A percentile compares a stretch with the other conserved stretches of the same genome.
Conservation (phyloP, 2,888 invertebrate genomes). For the Rhamnusium bicolor region DNA sequence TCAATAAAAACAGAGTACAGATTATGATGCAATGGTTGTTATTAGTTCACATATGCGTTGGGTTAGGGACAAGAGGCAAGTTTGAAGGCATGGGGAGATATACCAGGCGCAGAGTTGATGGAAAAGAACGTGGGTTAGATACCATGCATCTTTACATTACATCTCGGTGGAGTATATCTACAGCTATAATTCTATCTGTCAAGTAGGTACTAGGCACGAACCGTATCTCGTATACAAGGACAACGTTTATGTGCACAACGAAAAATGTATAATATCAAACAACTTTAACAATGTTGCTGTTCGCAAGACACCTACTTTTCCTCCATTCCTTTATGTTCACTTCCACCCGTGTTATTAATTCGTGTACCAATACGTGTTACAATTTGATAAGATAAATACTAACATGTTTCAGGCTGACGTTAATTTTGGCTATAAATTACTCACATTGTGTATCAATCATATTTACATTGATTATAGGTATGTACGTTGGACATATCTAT, state of each 20-base stretch:
- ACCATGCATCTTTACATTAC: constrained; percentile 69
- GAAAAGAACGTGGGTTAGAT: constrained; percentile 70
- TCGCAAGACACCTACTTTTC: constrained; percentile 66
- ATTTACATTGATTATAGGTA: constrained; percentile 41
- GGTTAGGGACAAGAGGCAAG: background rate
- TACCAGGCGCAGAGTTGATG: constrained; percentile 60
- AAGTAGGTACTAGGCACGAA: constrained; percentile 68
- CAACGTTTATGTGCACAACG: constrained; percentile 65
- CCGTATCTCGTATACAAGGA: constrained; percentile 65
- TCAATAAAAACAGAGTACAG: too few relatives aligned
- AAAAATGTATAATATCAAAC: constrained; percentile 67
- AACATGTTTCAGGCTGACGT: constrained; percentile 40
- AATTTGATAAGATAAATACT: constrained; percentile 37
- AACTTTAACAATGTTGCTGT: constrained; percentile 65
- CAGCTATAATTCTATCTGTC: constrained; percentile 66
- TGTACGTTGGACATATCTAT: constrained; percentile 32
- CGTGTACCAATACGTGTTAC: constrained; percentile 29
- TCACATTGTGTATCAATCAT: constrained; percentile 41
- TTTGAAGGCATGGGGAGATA: constrained; percentile 28
- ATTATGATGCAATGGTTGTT: background rate
- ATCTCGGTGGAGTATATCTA: constrained; percentile 69
- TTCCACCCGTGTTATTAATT: constrained; percentile 31
- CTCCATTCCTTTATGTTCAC: constrained; percentile 35
- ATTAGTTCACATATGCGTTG: constrained; percentile 2
- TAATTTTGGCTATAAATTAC: constrained; percentile 33